A percentile compares a stretch with the other conserved stretches of the same genome.
These are phyloP conservation scores for Chloebia gouldiae DNA, from an alignment of 2,113 vertebrate genomes.

Conservation along the genomic window DNA sequence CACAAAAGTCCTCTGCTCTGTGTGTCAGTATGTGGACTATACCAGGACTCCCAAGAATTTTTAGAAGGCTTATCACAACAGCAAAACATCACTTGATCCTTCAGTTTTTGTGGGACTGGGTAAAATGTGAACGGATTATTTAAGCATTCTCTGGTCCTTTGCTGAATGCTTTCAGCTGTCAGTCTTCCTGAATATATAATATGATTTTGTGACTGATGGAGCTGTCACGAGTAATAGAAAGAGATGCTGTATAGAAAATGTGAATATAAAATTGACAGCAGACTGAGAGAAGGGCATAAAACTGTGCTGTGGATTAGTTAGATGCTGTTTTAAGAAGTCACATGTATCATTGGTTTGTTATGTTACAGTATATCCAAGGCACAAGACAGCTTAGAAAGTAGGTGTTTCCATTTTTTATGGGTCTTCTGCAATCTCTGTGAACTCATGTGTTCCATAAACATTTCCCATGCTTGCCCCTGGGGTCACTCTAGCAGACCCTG, in stretches of 20 bases:
- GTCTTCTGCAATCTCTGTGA: neutral
- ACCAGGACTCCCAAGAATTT: neutral
- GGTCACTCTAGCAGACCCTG: neutral
- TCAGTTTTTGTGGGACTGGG: neutral
- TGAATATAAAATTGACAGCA: conserved; percentile 3
- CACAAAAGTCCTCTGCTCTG: neutral
- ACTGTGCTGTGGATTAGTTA: neutral
- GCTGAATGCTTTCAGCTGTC: conserved; percentile 6
- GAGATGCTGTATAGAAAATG: neutral
- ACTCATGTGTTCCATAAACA: neutral
- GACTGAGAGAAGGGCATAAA: neutral
- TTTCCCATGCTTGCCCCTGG: neutral
- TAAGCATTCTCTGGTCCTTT: neutral
- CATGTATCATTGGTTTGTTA: neutral
- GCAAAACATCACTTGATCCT: neutral
- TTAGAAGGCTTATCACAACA: neutral
- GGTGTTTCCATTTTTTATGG: neutral
- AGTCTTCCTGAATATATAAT: neutral
- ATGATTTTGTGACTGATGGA: neutral
- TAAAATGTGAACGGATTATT: neutral
- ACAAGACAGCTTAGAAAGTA: neutral
- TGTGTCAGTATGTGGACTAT: rapidly evolving
- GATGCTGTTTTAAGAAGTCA: neutral
- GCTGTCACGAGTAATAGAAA: neutral
- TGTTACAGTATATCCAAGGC: neutral